Evolutionary conservation across 2,888 invertebrate species (phyloP), one percentile per base, ranked within the genome.

Genomic region (Maniola hyperantus): DNA sequence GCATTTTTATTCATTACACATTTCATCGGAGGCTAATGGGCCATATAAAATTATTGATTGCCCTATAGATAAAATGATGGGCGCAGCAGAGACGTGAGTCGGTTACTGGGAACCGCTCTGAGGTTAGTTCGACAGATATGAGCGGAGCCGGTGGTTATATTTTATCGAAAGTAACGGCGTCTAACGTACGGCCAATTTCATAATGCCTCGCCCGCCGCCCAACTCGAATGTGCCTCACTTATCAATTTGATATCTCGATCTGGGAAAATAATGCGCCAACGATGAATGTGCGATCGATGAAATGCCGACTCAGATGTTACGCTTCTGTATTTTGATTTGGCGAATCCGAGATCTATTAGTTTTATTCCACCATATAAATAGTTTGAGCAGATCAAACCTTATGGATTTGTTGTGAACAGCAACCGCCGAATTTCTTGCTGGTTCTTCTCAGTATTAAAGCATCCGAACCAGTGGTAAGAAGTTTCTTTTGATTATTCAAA

Each of bases 161-260:
- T 91, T 92, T 91, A 92, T 90, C 89, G 83, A 82, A 87, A 89
- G 91, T 90, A 89, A 92, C 87, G 91, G 91, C 88, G 78, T 81
- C 89, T 92, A 91, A 92, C 90, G 85, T 92, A 92, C 89, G 84
- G 92, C 92, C 92, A 92, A 92, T 92, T 91, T 91, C 91, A 92
- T 92, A 92, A 92, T 92, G 92, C 92, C 83, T 83, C 70, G 69
- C 73, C 68, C 48, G 48, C 69, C 75, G 77, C 83, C 85, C 82
- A 84, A 83, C 77, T 83, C 82, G 84, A 87, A 91, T 89, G 90
- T 87, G 84, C 82, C 87, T 85, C 88, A 91, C 92, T 91, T 89
- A 91, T 91, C 92, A 91, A 91, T 91, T 91, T 91, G 91, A 91
- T 92, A 91, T 92, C 91, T 87, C 83, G 84, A 85, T 86, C 85